These are phyloP conservation scores for Phoxinus dragarum DNA, from an alignment of 2,797 vertebrate genomes.

Conservation along the genomic window DNA sequence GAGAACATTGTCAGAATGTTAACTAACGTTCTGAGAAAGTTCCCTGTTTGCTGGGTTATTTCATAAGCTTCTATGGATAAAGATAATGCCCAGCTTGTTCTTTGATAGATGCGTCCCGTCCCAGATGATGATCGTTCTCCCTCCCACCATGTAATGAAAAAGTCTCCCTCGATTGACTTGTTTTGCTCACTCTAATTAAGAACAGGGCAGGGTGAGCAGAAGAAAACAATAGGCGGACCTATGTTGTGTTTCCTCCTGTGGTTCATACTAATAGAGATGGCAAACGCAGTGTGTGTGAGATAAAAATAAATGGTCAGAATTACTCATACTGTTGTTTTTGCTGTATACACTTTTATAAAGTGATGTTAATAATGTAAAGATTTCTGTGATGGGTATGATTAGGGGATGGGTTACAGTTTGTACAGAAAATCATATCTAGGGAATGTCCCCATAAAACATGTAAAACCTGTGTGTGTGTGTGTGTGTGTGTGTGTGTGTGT, in stretches of 20 bases:
- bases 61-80: neutral
- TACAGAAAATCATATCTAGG: neutral
- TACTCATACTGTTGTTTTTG: neutral
- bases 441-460: no score
- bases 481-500: no score
- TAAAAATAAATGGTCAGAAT: neutral
- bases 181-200: slow-evolving; percentile 28
- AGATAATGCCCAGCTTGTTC: neutral
- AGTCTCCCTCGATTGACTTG: slow-evolving; percentile 19
- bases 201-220: neutral
- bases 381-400: neutral
- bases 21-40: neutral
- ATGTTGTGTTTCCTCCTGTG: neutral
- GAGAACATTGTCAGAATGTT: neutral
- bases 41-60: neutral
- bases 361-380: neutral
- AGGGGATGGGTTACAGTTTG: neutral
- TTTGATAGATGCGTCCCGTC: neutral
- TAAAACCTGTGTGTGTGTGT: no score
- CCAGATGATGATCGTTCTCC: slow-evolving; percentile 23
- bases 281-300: neutral
- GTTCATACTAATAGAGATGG: slow-evolving; percentile 11
- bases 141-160: slow-evolving; percentile 25
- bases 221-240: slow-evolving; percentile 9
- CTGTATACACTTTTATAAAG: neutral